Evolutionary conservation across 1,140 invertebrate genomes (phyloP), one percentile per base, ranked within the genome.

Genomic region (Chrysomallon squamiferum): DNA sequence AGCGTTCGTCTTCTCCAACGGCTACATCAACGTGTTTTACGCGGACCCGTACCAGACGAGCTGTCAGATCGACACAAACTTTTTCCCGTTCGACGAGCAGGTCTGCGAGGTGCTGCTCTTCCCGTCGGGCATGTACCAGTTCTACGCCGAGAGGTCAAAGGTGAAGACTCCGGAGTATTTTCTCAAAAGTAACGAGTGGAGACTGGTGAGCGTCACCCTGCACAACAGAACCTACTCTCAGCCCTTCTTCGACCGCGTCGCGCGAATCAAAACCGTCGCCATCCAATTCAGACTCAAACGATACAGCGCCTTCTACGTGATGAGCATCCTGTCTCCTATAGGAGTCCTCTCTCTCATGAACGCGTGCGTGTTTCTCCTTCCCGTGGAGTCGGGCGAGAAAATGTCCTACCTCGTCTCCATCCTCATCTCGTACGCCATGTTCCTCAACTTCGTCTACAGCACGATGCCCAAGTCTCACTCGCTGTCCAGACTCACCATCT

Each of bases 41-140:
- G 43, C 57, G 2, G n/a, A 38, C 15, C 35, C 7, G 3, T 97
- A 97, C 82, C 97, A 97, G 83, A 96, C 94, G 2, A 95, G 94
- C 2, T 78, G 75, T 61, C 50, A 59, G 9, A 50, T 75, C 30
- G 69, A 78, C 50, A 49, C 71, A 6, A 41, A 61, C 0, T 59
- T 59, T 25, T 78, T 75, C 56, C 76, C 76, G 1, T 77, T 71
- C 58, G 76, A 78, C 60, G n/a, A 60, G 5, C 76, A 78, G 59
- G 41, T 13, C 0, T 78, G 76, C 49, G 15, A 11, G 0, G 20
- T 77, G 13, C 56, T 64, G 25, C 66, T 77, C 0, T 63, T 50
- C 29, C 2, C 1, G 11, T 3, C 43, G n/a, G 50, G 33, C 20
- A 47, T 30, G 2, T 57, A 45, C 35, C 29, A 54, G 18, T 47